Conservation (phyloP, 2,113 vertebrate species). For the Lonchura striata region DNA sequence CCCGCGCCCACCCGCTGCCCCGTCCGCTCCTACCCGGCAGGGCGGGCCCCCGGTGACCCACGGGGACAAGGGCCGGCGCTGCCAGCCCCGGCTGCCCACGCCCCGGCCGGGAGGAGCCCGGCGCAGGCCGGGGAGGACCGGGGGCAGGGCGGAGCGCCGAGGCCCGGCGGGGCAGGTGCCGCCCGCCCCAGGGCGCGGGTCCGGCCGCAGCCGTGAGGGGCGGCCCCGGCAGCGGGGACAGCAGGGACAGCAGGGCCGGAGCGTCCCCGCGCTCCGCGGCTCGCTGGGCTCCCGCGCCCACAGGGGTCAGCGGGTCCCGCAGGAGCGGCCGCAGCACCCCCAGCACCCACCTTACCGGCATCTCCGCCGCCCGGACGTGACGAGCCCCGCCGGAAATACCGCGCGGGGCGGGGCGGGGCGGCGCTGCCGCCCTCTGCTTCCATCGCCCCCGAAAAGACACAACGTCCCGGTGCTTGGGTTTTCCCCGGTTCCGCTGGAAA, state of each 20-base stretch:
- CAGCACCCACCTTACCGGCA: slow-evolving; percentile 57
- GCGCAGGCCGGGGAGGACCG: not conserved
- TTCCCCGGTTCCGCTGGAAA: fast-evolving
- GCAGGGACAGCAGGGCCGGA: too few relatives aligned
- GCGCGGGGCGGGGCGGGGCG: not conserved
- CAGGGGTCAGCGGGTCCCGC: too few relatives aligned
- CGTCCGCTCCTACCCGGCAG: not conserved
- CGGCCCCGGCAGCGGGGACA: too few relatives aligned
- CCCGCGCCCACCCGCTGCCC: not conserved
- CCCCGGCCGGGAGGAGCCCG: not conserved
- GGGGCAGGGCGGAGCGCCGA: not conserved
- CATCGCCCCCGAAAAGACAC: fast-evolving
- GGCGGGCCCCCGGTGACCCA: not conserved
- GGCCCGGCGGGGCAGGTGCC: not conserved
- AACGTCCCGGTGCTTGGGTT: fast-evolving
- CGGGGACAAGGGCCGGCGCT: not conserved
- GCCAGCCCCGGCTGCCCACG: not conserved
- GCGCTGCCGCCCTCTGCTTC: not conserved
- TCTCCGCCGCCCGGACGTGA: slow-evolving; percentile 60
- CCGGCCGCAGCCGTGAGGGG: not conserved
- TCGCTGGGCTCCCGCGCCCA: not conserved
- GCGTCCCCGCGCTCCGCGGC: too few relatives aligned
- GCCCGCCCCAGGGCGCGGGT: not conserved
- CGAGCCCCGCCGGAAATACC: not conserved
- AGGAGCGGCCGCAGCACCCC: too few relatives aligned